A percentile compares a stretch with the other conserved stretches of the same genome.
These are phyloP conservation scores for Drosophila neotestacea DNA, from an alignment of 2,888 invertebrate species.

Conservation along the genomic window DNA sequence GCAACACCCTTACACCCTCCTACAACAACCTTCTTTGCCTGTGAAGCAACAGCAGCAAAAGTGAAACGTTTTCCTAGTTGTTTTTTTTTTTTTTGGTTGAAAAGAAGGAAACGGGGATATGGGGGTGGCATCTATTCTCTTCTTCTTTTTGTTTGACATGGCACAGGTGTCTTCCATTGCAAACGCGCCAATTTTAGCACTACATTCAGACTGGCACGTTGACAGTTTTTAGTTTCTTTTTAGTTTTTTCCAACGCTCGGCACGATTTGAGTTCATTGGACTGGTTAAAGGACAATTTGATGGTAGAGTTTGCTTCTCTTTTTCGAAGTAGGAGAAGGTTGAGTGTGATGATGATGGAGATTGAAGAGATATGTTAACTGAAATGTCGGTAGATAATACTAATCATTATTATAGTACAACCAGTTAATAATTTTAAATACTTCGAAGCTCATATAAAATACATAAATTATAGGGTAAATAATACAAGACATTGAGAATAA, in stretches of 20 bases:
- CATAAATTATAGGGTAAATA: too few relatives aligned
- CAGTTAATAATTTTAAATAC: neutral
- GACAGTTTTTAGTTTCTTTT: slow-evolving; percentile 12
- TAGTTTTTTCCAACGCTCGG: slow-evolving; percentile 31
- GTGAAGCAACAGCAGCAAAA: slow-evolving; percentile 64
- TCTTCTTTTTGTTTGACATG: slow-evolving; percentile 58
- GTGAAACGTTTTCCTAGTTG: slow-evolving; percentile 56
- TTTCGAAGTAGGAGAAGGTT: neutral
- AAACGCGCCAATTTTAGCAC: slow-evolving; percentile 65
- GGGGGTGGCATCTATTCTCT: slow-evolving; percentile 3
- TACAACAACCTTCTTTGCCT: slow-evolving; percentile 13
- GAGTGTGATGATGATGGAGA: neutral
- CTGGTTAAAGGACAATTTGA: slow-evolving; percentile 67
- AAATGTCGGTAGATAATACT: too few relatives aligned
- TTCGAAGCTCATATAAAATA: neutral
- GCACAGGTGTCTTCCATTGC: slow-evolving; percentile 78
- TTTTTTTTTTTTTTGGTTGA: neutral
- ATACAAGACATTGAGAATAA: too few relatives aligned
- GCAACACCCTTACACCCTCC: neutral
- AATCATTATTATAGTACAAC: too few relatives aligned
- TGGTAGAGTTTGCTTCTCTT: slow-evolving; percentile 2
- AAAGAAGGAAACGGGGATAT: neutral
- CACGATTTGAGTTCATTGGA: slow-evolving; percentile 68
- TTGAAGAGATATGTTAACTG: neutral
- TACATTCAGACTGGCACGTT: slow-evolving; percentile 19